A percentile compares a stretch with the other conserved stretches of the same genome.
Conservation (phyloP, 2,113 vertebrate genomes). For the Zapus hudsonius region DNA sequence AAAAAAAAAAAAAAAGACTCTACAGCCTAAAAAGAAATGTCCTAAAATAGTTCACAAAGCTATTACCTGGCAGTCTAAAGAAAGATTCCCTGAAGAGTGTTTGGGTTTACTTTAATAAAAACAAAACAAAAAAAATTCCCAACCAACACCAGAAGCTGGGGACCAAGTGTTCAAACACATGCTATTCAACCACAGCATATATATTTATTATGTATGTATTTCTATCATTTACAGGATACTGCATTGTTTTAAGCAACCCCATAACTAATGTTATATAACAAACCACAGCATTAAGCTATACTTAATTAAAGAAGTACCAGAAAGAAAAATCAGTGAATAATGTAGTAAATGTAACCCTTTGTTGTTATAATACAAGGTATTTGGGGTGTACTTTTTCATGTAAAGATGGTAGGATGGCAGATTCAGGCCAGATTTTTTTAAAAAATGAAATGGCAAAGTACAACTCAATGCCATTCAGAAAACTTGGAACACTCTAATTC, state of each 20-base stretch:
- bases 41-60: no score
- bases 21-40: no score
- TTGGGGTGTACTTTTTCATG: neutral
- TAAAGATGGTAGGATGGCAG: neutral
- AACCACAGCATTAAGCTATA: neutral
- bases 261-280: neutral
- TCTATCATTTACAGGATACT: neutral
- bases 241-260: slow-evolving; percentile 26
- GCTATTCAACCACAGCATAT: neutral
- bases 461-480: slow-evolving; percentile 41
- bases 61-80: no score
- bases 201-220: slow-evolving; percentile 19
- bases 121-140: no score
- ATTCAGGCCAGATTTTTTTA: neutral
- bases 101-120: no score
- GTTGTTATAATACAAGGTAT: neutral
- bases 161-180: no score
- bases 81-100: no score
- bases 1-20: no score
- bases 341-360: neutral
- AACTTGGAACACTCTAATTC: slow-evolving; percentile 72
- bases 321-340: neutral
- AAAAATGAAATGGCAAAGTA: neutral
- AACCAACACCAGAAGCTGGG: no score
- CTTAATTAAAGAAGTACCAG: neutral